phyloP scores from a whole-genome alignment of 2,113 vertebrate genomes.

The Tenrec ecaudatus region DNA sequence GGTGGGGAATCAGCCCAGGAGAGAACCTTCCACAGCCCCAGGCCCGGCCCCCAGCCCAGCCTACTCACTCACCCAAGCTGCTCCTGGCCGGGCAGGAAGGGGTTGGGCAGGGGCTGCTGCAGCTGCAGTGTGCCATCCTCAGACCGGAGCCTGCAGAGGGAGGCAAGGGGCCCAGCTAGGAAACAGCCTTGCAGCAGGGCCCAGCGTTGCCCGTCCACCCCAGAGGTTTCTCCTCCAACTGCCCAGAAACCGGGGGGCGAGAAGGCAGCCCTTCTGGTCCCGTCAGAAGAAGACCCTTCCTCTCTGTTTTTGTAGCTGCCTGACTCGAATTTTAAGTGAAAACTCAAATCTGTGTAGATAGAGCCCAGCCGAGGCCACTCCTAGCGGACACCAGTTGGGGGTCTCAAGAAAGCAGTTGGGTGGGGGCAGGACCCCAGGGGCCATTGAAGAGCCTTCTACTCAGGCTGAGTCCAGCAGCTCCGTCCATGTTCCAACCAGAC shows the following conservation, averaged over 20 bases:
- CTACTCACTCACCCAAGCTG: slow-evolving; percentile 81
- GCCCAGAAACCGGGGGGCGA: background rate
- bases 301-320: slow-evolving; percentile 13
- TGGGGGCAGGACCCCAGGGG: background rate
- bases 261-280: background rate
- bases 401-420: background rate
- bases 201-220: background rate
- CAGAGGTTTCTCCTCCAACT: background rate
- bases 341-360: background rate
- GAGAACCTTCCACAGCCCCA: background rate
- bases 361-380: background rate
- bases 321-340: slow-evolving; percentile 4
- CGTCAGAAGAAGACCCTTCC: background rate
- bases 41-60: background rate
- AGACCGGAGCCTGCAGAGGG: slow-evolving; percentile 60
- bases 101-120: slow-evolving; percentile 64
- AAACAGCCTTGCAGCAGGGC: background rate
- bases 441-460: background rate
- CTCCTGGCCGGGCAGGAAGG: slow-evolving; percentile 76
- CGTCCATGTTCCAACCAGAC: background rate
- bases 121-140: background rate
- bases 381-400: background rate
- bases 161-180: background rate
- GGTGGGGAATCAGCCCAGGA: background rate
- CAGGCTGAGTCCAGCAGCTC: background rate